phyloP scores from a whole-genome alignment of 2,888 invertebrate species.

The Neria commutata region DNA sequence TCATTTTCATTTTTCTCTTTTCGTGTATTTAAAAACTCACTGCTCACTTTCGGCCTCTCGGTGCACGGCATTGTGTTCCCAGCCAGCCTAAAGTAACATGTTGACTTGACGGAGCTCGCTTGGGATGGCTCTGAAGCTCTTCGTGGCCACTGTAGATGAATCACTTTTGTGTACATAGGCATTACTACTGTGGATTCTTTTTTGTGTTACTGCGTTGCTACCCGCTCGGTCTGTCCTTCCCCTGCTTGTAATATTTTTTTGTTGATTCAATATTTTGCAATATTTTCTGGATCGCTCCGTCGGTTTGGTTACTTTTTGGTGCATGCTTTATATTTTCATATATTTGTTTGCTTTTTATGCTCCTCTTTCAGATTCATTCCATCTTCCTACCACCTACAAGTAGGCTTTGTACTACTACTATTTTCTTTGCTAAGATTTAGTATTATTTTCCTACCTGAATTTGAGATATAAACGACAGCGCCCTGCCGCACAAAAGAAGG shows the following conservation, averaged over 20 bases:
- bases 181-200: too few species aligned
- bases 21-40: background rate
- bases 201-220: background rate
- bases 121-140: background rate
- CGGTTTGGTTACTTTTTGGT: background rate
- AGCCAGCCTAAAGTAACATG: background rate
- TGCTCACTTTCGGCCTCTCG: background rate
- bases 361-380: too few species aligned
- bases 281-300: background rate
- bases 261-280: conserved; percentile 1
- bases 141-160: too few species aligned
- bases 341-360: background rate
- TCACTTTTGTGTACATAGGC: too few species aligned
- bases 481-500: too few species aligned
- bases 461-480: too few species aligned
- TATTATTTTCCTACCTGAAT: background rate
- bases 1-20: background rate
- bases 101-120: background rate
- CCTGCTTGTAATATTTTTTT: too few species aligned
- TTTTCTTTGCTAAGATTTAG: background rate
- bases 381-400: too few species aligned
- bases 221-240: background rate
- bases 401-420: too few species aligned
- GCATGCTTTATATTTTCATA: background rate
- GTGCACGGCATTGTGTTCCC: background rate